Evolutionary conservation across 1,140 invertebrate species (phyloP), one percentile per base, ranked within the genome.

Genomic region (Spodoptera frugiperda): DNA sequence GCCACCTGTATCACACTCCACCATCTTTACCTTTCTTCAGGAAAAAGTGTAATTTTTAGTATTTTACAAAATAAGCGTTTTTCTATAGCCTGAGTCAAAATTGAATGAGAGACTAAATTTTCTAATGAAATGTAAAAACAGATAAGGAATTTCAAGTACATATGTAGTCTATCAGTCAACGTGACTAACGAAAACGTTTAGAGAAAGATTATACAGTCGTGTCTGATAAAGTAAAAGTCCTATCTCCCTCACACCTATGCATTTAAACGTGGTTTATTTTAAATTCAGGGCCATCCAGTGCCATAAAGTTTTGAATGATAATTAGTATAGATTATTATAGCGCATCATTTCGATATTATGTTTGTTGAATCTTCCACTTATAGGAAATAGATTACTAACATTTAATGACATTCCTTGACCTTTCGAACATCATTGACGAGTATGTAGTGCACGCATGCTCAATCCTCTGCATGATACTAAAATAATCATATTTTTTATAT

Each of bases 251-350:
- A 63, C 59, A 63, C 59, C 59, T 44, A 44, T 61, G 30, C 30
- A 61, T 44, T 15, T 63, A n/a, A n/a, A 44, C 17, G 59, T 44
- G 15, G n/a, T 44, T 46, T 63, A 63, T 63, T 63, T 63, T 63
- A 63, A 63, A 63, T 63, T 63, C 59, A 63, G 59, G 59, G 59
- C 59, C 59, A 33, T 19, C 59, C 59, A 63, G 33, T 63, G 59
- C 59, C 19, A 63, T 63, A 63, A 63, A 44, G 59, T 63, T 63
- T 44, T 9, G 15, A 63, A 63, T 63, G 59, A 39, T 63, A 63
- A 63, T 63, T 63, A 63, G 59, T 15, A 44, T 46, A 59, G 15
- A 63, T 6, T 44, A 63, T 61, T 33, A 39, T 33, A 44, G 59
- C 59, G 59, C 59, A 63, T 63, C 59, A 33, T 17, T 63, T 4